Conservation (phyloP, 1,140 invertebrate genomes). For the Aphidius gifuensis region DNA sequence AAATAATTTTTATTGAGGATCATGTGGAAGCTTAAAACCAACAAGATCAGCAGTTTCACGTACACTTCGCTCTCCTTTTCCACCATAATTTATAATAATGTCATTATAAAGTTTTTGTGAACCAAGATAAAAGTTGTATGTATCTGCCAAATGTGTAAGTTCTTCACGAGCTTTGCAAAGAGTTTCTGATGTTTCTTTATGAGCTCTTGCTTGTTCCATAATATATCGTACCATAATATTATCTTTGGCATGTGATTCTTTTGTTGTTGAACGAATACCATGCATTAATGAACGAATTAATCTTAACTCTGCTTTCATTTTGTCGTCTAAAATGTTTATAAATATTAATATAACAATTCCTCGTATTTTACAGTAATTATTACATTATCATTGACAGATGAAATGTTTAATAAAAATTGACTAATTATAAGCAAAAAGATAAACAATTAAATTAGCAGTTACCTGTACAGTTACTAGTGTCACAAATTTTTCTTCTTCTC, state of each 20-base stretch:
- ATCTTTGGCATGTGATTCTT: conserved; percentile 54
- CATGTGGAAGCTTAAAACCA: conserved; percentile 80
- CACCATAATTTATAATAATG: conserved; percentile 69
- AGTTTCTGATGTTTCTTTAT: conserved; percentile 74
- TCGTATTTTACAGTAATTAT: too few relatives aligned
- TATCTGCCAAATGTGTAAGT: conserved; percentile 66
- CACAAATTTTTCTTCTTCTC: too few relatives aligned
- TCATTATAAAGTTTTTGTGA: conserved; percentile 66
- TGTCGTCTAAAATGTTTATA: conserved; percentile 13
- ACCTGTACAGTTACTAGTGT: too few relatives aligned
- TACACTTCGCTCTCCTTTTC: conserved; percentile 71
- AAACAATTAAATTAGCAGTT: too few relatives aligned
- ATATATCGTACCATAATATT: conserved; percentile 65
- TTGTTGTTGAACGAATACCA: conserved; percentile 18
- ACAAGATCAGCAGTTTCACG: conserved; percentile 78
- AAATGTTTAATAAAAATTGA: too few relatives aligned
- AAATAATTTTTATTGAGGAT: conserved; percentile 60
- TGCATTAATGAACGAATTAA: conserved; percentile 57
- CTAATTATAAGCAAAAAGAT: too few relatives aligned
- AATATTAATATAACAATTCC: too few relatives aligned
- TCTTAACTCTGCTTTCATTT: conserved; percentile 53
- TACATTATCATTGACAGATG: too few relatives aligned
- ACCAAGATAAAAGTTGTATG: conserved; percentile 72
- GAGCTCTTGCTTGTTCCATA: conserved; percentile 67
- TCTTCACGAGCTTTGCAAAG: conserved; percentile 78